phyloP scores from a whole-genome alignment of 2,888 invertebrate species.

The Acronicta psi region DNA sequence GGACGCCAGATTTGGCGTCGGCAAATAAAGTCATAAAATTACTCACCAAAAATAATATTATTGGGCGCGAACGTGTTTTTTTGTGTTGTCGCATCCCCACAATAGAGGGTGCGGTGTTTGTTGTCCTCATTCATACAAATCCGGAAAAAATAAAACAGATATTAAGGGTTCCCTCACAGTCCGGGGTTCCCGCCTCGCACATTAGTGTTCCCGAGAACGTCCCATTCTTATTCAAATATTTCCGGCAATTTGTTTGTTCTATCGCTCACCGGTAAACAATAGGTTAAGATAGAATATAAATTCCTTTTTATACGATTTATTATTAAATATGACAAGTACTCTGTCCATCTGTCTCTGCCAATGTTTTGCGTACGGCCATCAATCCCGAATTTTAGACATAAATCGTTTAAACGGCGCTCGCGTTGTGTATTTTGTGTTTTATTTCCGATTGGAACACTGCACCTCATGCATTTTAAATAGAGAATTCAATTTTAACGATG shows the following conservation, averaged over 20 bases:
- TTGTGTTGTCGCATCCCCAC: slow-evolving; percentile 69
- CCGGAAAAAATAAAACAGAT: slow-evolving; percentile 88
- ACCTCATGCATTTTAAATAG: slow-evolving; percentile 46
- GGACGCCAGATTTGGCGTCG: too few species aligned
- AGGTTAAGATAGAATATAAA: slow-evolving; percentile 68
- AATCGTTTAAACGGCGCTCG: slow-evolving; percentile 27
- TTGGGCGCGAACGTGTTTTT: slow-evolving; percentile 79
- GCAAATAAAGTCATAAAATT: slow-evolving; percentile 84
- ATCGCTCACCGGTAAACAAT: slow-evolving; percentile 77
- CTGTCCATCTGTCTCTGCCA: background rate
- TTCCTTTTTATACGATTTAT: slow-evolving; percentile 48
- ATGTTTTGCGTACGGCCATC: slow-evolving; percentile 8
- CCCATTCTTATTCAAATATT: slow-evolving; percentile 88
- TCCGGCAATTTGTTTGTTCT: slow-evolving; percentile 87
- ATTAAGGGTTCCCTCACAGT: slow-evolving; percentile 78
- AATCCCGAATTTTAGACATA: slow-evolving; percentile 35
- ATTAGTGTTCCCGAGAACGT: slow-evolving; percentile 84
- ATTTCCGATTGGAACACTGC: slow-evolving; percentile 33
- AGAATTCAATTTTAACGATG: slow-evolving; percentile 52
- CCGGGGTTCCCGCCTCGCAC: slow-evolving; percentile 83
- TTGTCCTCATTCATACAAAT: slow-evolving; percentile 84
- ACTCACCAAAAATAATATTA: slow-evolving; percentile 79
- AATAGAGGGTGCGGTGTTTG: slow-evolving; percentile 79
- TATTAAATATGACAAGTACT: slow-evolving; percentile 1
- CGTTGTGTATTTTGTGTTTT: slow-evolving; percentile 35